Evolutionary conservation across 2,113 vertebrate species (phyloP).

Genomic region (Malurus melanocephalus): DNA sequence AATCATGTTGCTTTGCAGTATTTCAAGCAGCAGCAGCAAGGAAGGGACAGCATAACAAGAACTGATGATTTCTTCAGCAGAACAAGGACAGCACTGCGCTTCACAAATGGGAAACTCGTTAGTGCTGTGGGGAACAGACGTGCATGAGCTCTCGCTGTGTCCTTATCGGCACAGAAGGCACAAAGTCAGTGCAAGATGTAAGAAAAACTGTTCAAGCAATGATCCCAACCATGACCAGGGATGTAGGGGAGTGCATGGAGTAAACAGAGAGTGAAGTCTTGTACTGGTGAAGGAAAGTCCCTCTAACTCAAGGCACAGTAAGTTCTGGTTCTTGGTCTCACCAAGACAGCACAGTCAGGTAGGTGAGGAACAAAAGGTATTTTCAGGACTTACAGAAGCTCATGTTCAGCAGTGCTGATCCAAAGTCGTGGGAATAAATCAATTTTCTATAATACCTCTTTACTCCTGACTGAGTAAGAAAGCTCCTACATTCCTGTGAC

Average conservation of each 20-base stretch:
- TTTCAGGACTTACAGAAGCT: background rate
- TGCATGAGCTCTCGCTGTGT: background rate
- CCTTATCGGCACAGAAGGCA: background rate
- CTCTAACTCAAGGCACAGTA: background rate
- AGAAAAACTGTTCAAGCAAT: background rate
- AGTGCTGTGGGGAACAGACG: background rate
- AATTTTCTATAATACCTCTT: background rate
- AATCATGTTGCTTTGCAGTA: background rate
- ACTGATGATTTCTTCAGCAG: background rate
- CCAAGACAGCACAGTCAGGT: background rate
- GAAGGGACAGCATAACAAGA: background rate
- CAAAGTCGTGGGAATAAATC: background rate
- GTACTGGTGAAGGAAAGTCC: background rate
- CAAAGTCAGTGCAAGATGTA: background rate
- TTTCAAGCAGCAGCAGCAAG: background rate
- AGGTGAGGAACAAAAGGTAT: background rate
- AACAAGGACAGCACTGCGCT: background rate
- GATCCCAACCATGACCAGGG: background rate
- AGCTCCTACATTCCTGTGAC: background rate
- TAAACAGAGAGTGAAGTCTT: background rate
- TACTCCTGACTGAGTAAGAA: background rate
- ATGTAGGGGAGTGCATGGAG: background rate
- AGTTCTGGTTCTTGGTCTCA: background rate
- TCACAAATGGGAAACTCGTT: background rate
- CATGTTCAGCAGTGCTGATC: background rate